Percentiles rank a stretch among this genome's conserved stretches.
Conservation (phyloP, 2,888 invertebrate species). For the Eupithecia centaureata region DNA sequence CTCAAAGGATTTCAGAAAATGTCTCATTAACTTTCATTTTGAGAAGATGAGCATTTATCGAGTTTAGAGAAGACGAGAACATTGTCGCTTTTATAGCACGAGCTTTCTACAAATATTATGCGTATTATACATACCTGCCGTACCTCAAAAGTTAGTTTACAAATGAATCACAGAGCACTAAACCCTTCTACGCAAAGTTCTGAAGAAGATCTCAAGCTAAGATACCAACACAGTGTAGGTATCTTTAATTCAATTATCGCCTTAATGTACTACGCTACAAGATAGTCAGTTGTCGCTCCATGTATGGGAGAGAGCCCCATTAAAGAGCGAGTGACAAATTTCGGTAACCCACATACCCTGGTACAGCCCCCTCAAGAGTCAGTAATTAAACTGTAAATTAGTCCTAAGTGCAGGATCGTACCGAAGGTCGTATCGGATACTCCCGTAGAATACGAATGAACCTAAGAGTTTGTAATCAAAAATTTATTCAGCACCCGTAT, state of each 20-base stretch:
- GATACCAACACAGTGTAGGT: background rate
- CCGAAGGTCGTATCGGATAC: constrained; percentile 71
- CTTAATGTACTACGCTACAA: constrained; percentile 20
- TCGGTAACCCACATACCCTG: constrained; percentile 47
- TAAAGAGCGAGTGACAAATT: constrained; percentile 52
- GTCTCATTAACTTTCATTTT: constrained; percentile 33
- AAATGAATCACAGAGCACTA: background rate
- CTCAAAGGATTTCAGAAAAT: constrained; percentile 35
- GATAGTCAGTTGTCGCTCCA: constrained; percentile 17
- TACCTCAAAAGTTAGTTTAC: background rate
- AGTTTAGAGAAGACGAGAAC: constrained; percentile 25
- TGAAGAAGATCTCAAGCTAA: background rate
- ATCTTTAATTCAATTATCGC: constrained; percentile 19
- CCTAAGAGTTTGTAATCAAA: constrained; percentile 65
- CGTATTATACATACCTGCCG: background rate
- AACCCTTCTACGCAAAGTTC: background rate
- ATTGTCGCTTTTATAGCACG: constrained; percentile 11
- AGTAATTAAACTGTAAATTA: constrained; percentile 82
- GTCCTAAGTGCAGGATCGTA: constrained; percentile 71
- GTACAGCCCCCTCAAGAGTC: constrained; percentile 52
- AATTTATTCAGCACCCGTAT: constrained; percentile 59
- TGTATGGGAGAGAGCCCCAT: constrained; percentile 37
- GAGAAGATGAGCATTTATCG: constrained; percentile 24
- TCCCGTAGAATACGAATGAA: constrained; percentile 74
- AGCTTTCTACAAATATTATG: no score